Evolutionary conservation across 2,888 invertebrate species (phyloP).

Genomic region (Pristionchus japonicus): DNA sequence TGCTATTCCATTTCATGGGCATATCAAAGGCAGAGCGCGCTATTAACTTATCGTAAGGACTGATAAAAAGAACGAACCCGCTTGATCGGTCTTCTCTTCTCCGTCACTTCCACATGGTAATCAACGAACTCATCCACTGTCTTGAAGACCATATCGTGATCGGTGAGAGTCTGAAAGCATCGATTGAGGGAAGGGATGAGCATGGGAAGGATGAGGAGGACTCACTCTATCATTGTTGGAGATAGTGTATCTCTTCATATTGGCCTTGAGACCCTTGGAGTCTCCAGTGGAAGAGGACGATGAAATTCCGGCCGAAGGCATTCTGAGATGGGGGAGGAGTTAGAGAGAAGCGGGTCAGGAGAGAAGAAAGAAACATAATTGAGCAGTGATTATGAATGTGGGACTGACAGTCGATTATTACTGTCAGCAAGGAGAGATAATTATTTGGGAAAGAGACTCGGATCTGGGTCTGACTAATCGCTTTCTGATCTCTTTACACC

Average conservation of each 20-base stretch:
- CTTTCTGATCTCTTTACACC: slow-evolving; percentile 3
- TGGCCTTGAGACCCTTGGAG: slow-evolving; percentile 6
- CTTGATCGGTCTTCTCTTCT: slow-evolving; percentile 65
- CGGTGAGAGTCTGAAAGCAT: not conserved
- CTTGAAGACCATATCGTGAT: slow-evolving; percentile 50
- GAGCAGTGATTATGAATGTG: not conserved
- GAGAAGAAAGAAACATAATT: not conserved
- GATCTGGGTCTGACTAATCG: slow-evolving; percentile 20
- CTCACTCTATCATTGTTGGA: not conserved
- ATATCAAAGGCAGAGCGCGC: not conserved
- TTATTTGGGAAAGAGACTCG: slow-evolving; percentile 3
- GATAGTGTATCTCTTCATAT: slow-evolving; percentile 24
- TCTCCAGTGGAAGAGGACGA: slow-evolving; percentile 34
- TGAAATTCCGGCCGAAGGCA: slow-evolving; percentile 45
- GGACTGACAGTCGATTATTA: not conserved
- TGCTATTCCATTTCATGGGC: no score
- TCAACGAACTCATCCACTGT: slow-evolving; percentile 66
- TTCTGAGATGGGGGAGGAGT: not conserved
- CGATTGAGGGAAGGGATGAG: slow-evolving; percentile 6
- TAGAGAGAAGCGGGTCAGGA: not conserved
- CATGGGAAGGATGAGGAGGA: not conserved
- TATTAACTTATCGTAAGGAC: not conserved
- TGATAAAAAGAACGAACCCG: slow-evolving; percentile 55
- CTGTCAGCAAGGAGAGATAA: slow-evolving; percentile 5
- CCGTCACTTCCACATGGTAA: slow-evolving; percentile 55